Evolutionary conservation across 2,797 vertebrate species (phyloP), one percentile per base, ranked within the genome.

Genomic region (Labroides dimidiatus): DNA sequence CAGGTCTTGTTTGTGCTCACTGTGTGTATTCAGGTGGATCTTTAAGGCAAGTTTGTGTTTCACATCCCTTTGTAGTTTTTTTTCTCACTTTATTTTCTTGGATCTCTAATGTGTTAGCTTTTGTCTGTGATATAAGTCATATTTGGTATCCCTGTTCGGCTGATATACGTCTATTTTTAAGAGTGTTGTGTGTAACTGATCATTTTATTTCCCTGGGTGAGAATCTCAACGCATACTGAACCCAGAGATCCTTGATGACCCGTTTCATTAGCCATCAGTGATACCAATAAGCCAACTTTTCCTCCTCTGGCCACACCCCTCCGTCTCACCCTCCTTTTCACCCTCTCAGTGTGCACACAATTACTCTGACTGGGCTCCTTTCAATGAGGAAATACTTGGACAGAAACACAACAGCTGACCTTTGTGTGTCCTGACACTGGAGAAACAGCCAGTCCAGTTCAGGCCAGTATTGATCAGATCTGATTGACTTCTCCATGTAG

Each of bases 381-480:
- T 19, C 50, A 50, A 6, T 33, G 10, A 36, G 10, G 33, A 17
- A 11, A 27, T 44, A 13, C 15, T 17, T 20, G 10, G 12, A 4
- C 37, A 41, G 39, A 49, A 37, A 14, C 10, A 8, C 44, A 59
- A 44, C 48, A 19, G 37, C 44, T 61, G 57, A 55, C 68, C 64
- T 58, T 17, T 23, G 6, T 13, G 57, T 50, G 50, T 73, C 61
- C 70, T 33, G 14, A 66, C 48, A 13, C 24, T 15, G 47, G 42
- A 58, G 54, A 64, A 54, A 64, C 69, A 41, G 36, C 64, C 69
- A 62, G 52, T 53, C 50, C 47, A 55, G 36, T 37, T 59, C 56
- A 52, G 49, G 63, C 23, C 36, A 10, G 0, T 61, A 91, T 89
- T 59, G 87, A 91, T 84, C 77, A 3, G 4, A 56, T 62, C 15